Percentiles rank a stretch among this genome's conserved stretches.
phyloP scores from a whole-genome alignment of 2,888 invertebrate genomes.

The Barypeithes pellucidus region DNA sequence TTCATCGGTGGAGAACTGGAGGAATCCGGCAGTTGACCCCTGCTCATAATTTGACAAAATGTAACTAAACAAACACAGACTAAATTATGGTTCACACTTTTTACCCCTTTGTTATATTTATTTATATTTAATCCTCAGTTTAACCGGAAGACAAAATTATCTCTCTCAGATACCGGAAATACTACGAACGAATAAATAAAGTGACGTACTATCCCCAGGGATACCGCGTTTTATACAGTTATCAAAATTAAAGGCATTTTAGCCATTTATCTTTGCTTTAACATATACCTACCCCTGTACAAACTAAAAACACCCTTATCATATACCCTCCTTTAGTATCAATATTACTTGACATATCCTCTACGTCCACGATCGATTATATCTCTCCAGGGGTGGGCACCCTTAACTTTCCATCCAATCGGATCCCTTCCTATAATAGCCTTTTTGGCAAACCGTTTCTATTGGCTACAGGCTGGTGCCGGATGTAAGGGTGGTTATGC shows the following conservation, averaged over 20 bases:
- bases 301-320: slow-evolving; percentile 15
- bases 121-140: background rate
- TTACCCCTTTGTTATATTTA: too few relatives aligned
- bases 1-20: slow-evolving; percentile 81
- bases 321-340: background rate
- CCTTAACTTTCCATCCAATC: slow-evolving; percentile 23
- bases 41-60: slow-evolving; percentile 57
- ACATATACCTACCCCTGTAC: background rate
- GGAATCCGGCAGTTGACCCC: slow-evolving; percentile 79
- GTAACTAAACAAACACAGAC: too few relatives aligned
- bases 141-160: background rate
- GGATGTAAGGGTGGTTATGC: slow-evolving; percentile 2
- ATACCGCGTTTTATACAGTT: slow-evolving; percentile 23
- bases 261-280: background rate
- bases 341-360: background rate
- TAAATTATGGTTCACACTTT: too few relatives aligned
- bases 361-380: background rate
- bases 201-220: slow-evolving; percentile 24
- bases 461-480: slow-evolving; percentile 8
- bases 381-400: background rate
- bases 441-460: background rate
- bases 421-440: slow-evolving; percentile 8
- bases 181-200: background rate
- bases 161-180: background rate
- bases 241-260: background rate